Conservation (phyloP, 2,113 vertebrate genomes). For the Heptranchias perlo region DNA sequence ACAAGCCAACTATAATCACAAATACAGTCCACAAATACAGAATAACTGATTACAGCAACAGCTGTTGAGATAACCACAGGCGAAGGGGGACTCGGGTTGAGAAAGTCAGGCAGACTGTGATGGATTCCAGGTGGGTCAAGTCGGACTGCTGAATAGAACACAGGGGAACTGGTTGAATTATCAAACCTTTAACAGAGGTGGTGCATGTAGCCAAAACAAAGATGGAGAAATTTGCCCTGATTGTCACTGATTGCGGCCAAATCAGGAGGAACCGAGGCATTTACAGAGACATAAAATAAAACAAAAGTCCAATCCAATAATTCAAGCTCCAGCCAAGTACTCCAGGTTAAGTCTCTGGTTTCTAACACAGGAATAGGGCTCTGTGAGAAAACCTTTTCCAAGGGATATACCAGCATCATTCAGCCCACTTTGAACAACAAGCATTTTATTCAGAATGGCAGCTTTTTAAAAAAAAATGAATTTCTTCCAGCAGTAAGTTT, state of each 20-base stretch:
- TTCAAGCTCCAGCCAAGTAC: background rate
- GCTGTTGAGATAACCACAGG: background rate
- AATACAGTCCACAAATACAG: background rate
- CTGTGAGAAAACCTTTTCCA: background rate
- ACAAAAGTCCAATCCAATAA: slow-evolving; percentile 16
- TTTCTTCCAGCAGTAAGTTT: background rate
- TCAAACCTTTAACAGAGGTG: background rate
- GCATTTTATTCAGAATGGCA: background rate
- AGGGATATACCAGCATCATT: slow-evolving; percentile 11
- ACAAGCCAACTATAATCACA: background rate
- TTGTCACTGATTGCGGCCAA: background rate
- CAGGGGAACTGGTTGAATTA: background rate
- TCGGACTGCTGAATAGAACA: background rate
- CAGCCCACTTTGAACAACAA: background rate
- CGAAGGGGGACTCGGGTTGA: background rate
- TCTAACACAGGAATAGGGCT: background rate
- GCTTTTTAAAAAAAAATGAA: background rate
- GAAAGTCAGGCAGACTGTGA: background rate
- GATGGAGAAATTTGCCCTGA: background rate
- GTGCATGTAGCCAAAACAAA: background rate
- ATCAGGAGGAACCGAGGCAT: background rate
- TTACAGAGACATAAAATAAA: background rate
- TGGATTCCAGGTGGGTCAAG: background rate
- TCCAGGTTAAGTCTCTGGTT: background rate
- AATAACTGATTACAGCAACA: background rate